phyloP scores from a whole-genome alignment of 2,113 vertebrate species.

The Bucco capensis region DNA sequence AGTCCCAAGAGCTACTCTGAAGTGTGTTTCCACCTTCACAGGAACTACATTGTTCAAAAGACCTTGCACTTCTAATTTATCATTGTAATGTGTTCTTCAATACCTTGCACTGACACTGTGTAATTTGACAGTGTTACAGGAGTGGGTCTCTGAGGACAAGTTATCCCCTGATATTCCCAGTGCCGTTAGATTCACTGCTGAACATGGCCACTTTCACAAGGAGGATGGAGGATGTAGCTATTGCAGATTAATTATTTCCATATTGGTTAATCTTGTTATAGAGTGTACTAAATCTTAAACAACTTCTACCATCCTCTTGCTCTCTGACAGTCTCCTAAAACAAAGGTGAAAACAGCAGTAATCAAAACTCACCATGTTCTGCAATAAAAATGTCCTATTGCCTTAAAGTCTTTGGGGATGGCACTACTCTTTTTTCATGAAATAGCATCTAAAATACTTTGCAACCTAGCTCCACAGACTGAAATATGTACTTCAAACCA shows the following conservation, averaged over 20 bases:
- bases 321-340: neutral
- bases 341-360: neutral
- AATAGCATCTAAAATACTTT: neutral
- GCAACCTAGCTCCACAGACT: neutral
- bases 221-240: constrained; percentile 25
- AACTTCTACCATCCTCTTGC: neutral
- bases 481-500: neutral
- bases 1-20: constrained; percentile 14
- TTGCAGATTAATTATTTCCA: constrained; percentile 57
- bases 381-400: neutral
- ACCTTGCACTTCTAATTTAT: constrained; percentile 49
- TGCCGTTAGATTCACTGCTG: neutral
- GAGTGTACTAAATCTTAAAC: neutral
- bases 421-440: neutral
- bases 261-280: constrained; percentile 49
- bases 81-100: constrained; percentile 51
- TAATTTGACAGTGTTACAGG: constrained; percentile 49
- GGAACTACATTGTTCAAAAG: constrained; percentile 43
- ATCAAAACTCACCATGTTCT: neutral
- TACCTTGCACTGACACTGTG: constrained; percentile 53
- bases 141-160: constrained; percentile 33
- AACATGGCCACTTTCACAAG: neutral
- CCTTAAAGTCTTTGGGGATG: neutral
- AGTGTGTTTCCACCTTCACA: constrained; percentile 32
- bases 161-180: constrained; percentile 42